Evolutionary conservation across 2,113 vertebrate species (phyloP).

Genomic region (Helogale parvula): DNA sequence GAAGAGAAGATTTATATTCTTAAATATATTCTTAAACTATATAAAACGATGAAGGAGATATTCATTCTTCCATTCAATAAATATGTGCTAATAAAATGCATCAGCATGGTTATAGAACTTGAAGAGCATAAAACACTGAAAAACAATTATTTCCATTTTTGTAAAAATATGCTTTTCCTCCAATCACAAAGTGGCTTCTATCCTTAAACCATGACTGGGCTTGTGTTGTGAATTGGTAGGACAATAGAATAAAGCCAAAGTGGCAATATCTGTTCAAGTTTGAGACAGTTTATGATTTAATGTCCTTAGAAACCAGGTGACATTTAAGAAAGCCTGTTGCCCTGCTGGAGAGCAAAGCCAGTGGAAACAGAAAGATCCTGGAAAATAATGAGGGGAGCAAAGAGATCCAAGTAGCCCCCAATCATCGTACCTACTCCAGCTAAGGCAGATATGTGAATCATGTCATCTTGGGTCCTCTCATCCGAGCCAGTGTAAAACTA

Average conservation of each 20-base stretch:
- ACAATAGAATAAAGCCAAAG: not conserved
- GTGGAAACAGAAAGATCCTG: not conserved
- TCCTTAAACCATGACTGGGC: not conserved
- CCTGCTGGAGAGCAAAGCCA: not conserved
- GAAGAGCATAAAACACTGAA: not conserved
- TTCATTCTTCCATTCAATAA: not conserved
- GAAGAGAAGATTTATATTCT: not conserved
- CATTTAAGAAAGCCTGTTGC: not conserved
- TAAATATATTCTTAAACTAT: not conserved
- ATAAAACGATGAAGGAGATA: not conserved
- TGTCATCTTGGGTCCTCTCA: accelerated
- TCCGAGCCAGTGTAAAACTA: not conserved
- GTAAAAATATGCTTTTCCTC: not conserved
- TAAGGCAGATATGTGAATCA: not conserved
- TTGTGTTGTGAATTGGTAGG: not conserved
- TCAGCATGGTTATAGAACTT: not conserved
- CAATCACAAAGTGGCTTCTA: not conserved
- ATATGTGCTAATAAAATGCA: not conserved
- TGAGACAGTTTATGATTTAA: not conserved
- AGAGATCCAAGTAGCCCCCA: not conserved
- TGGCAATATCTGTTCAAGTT: not conserved
- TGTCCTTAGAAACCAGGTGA: not conserved
- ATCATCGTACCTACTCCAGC: not conserved
- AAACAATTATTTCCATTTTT: not conserved
- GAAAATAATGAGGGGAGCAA: not conserved